A percentile compares a stretch with the other conserved stretches of the same genome.
phyloP scores from a whole-genome alignment of 2,113 vertebrate species.

The Kobus ellipsiprymnus region DNA sequence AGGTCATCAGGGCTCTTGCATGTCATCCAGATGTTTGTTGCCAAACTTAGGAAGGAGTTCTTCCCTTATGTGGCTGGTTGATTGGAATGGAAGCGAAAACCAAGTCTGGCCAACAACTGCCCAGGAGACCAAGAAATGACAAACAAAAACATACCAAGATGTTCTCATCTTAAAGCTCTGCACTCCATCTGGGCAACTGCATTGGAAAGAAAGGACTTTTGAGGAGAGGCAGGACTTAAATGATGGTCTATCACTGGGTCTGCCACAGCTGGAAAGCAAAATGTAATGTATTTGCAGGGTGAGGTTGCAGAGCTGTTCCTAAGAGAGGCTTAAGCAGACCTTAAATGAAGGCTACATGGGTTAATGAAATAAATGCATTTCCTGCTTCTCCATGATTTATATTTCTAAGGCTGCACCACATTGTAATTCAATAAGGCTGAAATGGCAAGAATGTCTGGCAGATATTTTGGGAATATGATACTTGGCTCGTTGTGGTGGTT shows the following conservation, averaged over 20 bases:
- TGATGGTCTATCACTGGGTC: neutral
- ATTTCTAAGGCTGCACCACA: neutral
- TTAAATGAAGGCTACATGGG: neutral
- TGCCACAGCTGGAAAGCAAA: neutral
- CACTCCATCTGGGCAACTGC: neutral
- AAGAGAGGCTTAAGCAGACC: neutral
- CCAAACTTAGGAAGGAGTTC: neutral
- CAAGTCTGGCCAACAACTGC: neutral
- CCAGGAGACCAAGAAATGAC: conserved; percentile 8
- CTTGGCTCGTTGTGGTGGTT: conserved; percentile 8
- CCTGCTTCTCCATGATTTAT: conserved; percentile 32
- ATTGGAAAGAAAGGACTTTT: neutral
- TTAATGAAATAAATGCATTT: conserved; percentile 52
- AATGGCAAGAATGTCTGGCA: conserved; percentile 49
- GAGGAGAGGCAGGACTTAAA: neutral
- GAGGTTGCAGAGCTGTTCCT: neutral
- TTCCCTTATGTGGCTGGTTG: neutral
- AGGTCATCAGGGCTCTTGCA: neutral
- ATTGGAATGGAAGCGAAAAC: neutral
- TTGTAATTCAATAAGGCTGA: conserved; percentile 52
- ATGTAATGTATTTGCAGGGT: neutral
- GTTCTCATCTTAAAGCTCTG: neutral
- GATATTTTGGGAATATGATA: conserved; percentile 4
- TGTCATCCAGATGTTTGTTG: conserved; percentile 2
- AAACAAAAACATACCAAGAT: neutral